Base-by-base conservation (phyloP, 2,797 vertebrate genomes). In the Chelmon rostratus region DNA sequence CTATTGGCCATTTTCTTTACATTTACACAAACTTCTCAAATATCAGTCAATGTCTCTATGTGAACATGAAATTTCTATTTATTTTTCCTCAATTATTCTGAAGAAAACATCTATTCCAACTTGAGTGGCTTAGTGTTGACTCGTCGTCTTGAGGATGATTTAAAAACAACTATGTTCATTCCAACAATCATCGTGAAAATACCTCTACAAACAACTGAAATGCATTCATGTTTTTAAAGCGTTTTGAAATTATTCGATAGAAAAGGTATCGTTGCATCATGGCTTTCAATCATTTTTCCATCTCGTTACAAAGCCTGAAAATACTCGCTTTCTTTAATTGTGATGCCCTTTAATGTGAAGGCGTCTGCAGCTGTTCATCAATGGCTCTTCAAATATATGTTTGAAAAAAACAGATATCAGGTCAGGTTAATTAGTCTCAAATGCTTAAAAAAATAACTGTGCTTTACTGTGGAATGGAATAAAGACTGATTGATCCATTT, bases 171-270 rank as follows among this genome's bases (percentile, higher is more conserved):
- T 21, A n/a, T 9, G 11, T 62, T 59, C 28, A 53, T 31, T 71
- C 28, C 65, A 65, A 81, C 56, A 62, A 19, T 61, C 31, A 28
- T 63, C 25, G 54, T 75, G 79, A 70, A 82, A 65, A 85, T 68
- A 73, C 47, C 31, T 5, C 38, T 52, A 90, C 78, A 83, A 78
- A 70, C 44, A 49, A 64, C n/a, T 2, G 31, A 80, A 64, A 81
- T 9, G 67, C 6, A 50, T 35, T 77, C 16, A 37, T 69, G 38
- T 50, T 68, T 83, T 54, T 44, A 35, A 74, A 77, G 8, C 23
- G 25, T 75, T 86, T 85, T 81, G 85, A 88, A 86, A 83, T 23
- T 46, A 31, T 62, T 71, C 33, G 62, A 54, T 84, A 88, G 71
- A 89, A 86, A 91, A 82, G 38, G 80, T 76, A 73, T 62, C 50